Base-by-base conservation (phyloP, 2,888 invertebrate species). In the Spisula subtruncata region DNA sequence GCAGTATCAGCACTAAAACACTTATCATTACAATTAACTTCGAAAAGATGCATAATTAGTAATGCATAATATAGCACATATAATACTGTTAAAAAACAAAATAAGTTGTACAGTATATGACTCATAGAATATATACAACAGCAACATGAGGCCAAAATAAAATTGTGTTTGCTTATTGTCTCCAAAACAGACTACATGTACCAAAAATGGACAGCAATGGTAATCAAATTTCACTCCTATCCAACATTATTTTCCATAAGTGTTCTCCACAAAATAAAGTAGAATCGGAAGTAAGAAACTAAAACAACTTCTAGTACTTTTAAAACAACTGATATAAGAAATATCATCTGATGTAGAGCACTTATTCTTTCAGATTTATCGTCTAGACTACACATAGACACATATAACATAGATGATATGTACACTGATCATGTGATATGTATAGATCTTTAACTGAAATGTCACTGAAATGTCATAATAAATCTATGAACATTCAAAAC, bases 41-140 rank as follows among this genome's bases (percentile, higher is more conserved):
- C 41, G 41, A 75, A 35, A 75, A 75, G 35, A 75, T 75, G 75
- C 75, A 75, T 75, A 75, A 75, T 75, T 18, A 75, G 14, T 75
- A 75, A 35, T 75, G 35, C 35, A 35, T 75, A 32, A 16, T 16
- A 16, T 35, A 75, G 35, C 75, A 75, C 35, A 75, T 35, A 75
- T 75, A 75, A 75, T 75, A 75, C 75, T 75, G 75, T 75, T 25
- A 66, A 75, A 71, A 32, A 29, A 71, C 71, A 71, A 75, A 75
- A 75, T 75, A 75, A 75, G 32, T 32, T 4, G 25, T 29, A 75
- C 75, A 75, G 5, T 25, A 16, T 32, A 75, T 14, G 18, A 32
- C 10, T 18, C 10, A 66, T 66, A 35, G 18, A 75, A 32, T 32
- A 14, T 32, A 18, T 14, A 1, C 18, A 25, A 75, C 32, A 35